Evolutionary conservation across 2,888 invertebrate genomes (phyloP), one percentile per base, ranked within the genome.

Genomic region (Calameuta idolon): DNA sequence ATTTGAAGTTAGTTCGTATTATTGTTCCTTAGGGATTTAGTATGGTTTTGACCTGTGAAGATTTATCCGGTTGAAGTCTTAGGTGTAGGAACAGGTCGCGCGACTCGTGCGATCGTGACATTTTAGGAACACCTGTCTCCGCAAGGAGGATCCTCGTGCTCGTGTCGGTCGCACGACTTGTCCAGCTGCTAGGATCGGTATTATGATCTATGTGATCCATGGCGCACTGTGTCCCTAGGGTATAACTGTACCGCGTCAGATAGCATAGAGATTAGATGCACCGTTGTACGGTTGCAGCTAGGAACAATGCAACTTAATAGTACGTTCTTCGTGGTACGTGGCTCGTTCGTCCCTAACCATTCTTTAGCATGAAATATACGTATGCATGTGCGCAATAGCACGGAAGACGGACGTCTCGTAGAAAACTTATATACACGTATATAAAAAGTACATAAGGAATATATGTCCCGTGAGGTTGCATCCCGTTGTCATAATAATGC

Each of bases 181-280:
- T 87, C 86, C 83, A 79, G 83, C 81, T 77, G 73, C 69, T 80
- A 81, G 86, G 88, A 89, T 88, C 86, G 86, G 88, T 87, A 87
- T 85, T 85, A 82, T 87, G 87, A 89, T 88, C 87, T 85, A 87
- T 87, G 77, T 76, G 79, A 77, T 75, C 81, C 77, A 78, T 81
- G 79, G 76, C 77, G 69, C 69, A 69, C 30, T 69, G 15, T 69
- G 69, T 33, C 86, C 87, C 84, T 84, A 83, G 81, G 87, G 86
- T 84, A 89, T 90, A 90, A 90, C 89, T 89, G 90, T 89, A 89
- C 86, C 34, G 34, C 81, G 81, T 79, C 82, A 86, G 86, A 85
- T 86, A 84, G 81, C 83, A 84, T 81, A 81, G 83, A 86, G 87
- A 87, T 87, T 88, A 89, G 86, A 88, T 89, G 89, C 89, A 87